phyloP scores from a whole-genome alignment of 2,888 invertebrate species.

The Parnassius glacialis region DNA sequence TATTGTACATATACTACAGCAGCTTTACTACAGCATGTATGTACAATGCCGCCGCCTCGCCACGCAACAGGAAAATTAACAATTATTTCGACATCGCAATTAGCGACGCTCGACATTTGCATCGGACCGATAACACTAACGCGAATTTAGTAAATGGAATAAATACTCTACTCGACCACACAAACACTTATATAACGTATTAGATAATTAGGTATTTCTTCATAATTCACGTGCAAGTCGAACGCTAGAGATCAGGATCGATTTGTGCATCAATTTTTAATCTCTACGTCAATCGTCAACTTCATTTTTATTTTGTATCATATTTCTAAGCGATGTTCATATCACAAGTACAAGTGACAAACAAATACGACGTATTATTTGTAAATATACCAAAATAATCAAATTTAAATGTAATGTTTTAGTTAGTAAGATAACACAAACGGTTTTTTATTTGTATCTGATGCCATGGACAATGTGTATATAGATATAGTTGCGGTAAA shows the following conservation, averaged over 20 bases:
- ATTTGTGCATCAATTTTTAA: too few relatives aligned
- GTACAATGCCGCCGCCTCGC: neutral
- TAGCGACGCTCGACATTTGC: too few relatives aligned
- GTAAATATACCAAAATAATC: slow-evolving; percentile 14
- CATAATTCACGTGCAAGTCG: too few relatives aligned
- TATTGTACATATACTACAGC: neutral
- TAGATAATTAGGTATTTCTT: too few relatives aligned
- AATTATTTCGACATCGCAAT: neutral
- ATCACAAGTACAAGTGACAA: neutral
- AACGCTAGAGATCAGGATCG: too few relatives aligned
- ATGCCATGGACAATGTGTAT: neutral
- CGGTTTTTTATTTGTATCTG: neutral
- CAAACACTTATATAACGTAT: too few relatives aligned
- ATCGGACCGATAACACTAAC: too few relatives aligned
- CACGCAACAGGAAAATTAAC: slow-evolving; percentile 1
- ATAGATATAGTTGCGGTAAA: neutral
- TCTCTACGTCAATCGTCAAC: too few relatives aligned
- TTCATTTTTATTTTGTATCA: too few relatives aligned
- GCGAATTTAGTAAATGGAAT: too few relatives aligned
- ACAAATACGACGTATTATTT: slow-evolving; percentile 5
- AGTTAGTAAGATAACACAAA: neutral
- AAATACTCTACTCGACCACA: too few relatives aligned
- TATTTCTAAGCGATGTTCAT: too few relatives aligned
- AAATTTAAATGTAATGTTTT: slow-evolving; percentile 4
- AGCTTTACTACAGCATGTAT: neutral